Evolutionary conservation across 2,888 invertebrate species (phyloP).

Genomic region (Leucoma salicis): DNA sequence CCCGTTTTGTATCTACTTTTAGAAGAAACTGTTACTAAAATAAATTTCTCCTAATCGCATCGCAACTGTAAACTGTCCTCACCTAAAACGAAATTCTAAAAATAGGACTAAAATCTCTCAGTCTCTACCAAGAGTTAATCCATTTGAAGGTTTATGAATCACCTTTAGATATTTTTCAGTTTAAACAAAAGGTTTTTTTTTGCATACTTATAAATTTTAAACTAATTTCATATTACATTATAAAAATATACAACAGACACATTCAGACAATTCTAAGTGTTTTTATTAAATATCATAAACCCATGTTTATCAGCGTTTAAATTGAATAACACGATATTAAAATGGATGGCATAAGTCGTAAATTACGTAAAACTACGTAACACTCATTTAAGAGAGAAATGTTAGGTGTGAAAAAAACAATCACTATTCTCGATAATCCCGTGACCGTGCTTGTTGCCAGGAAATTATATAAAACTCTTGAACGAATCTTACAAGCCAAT

Average conservation of each 20-base stretch:
- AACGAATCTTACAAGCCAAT: background rate
- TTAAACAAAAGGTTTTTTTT: too few species aligned
- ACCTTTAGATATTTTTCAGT: too few species aligned
- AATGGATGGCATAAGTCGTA: constrained; percentile 4
- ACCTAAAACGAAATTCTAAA: background rate
- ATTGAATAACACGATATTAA: constrained; percentile 5
- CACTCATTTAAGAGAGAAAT: constrained; percentile 6
- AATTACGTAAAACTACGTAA: constrained; percentile 4
- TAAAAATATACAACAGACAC: too few species aligned
- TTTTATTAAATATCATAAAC: too few species aligned
- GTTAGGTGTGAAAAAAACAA: constrained; percentile 22
- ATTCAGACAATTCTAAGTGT: too few species aligned
- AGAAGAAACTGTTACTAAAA: background rate
- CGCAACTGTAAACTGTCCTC: background rate
- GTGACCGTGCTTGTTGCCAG: constrained; percentile 55
- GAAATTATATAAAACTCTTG: constrained; percentile 23
- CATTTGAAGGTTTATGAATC: too few species aligned
- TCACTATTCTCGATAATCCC: constrained; percentile 26
- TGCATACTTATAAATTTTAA: too few species aligned
- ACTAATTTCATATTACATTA: too few species aligned
- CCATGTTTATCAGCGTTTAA: too few species aligned
- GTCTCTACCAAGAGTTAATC: too few species aligned
- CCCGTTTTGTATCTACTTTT: background rate
- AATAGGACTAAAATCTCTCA: too few species aligned
- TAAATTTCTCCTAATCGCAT: background rate